Evolutionary conservation across 2,888 invertebrate species (phyloP).

Genomic region (Monoplex corrugatus): DNA sequence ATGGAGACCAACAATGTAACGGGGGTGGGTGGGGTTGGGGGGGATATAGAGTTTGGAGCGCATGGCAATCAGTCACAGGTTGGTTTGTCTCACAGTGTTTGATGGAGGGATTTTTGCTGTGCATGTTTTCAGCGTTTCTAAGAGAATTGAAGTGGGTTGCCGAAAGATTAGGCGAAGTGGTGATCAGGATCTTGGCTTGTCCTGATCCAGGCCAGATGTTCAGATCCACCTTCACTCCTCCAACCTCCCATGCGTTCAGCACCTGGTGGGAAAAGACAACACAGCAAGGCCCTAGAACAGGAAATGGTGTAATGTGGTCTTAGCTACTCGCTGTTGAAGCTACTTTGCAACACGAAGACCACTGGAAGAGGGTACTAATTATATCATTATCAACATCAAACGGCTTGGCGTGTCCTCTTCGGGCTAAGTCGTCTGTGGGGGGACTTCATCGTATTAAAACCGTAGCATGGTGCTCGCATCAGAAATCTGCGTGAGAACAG

Average conservation of each 20-base stretch:
- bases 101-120: neutral
- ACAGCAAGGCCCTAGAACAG: neutral
- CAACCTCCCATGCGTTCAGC: neutral
- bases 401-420: neutral
- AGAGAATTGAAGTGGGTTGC: neutral
- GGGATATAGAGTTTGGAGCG: neutral
- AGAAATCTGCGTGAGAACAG: slow-evolving; percentile 13
- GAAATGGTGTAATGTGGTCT: neutral
- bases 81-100: neutral
- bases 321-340: neutral
- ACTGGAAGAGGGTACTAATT: neutral
- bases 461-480: neutral
- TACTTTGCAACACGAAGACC: neutral
- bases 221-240: too few species aligned
- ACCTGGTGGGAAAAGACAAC: slow-evolving; percentile 38
- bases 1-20: neutral
- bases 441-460: neutral
- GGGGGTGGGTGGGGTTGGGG: neutral
- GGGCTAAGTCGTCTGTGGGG: neutral
- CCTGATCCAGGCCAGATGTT: slow-evolving; percentile 1
- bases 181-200: neutral
- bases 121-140: neutral
- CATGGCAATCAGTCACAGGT: neutral
- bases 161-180: neutral
- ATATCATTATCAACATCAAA: slow-evolving; percentile 22